Base-by-base conservation (phyloP, 1,140 invertebrate species). In the Elymnias hypermnestra region DNA sequence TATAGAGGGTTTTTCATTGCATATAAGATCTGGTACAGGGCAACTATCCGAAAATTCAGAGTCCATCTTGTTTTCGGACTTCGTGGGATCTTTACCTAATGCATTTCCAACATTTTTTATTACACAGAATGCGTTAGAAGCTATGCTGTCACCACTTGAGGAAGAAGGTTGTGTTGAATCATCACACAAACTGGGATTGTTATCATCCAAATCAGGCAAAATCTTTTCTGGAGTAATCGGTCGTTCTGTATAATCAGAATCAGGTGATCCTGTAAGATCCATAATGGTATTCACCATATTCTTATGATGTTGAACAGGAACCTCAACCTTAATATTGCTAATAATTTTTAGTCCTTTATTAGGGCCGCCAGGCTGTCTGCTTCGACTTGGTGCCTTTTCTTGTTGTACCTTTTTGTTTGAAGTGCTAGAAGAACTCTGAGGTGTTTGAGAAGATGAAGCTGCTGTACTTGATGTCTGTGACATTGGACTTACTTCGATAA, bases 241-340 rank as follows among this genome's bases (percentile, higher is more conserved):
- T 7, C 57, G 40, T 8, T 68, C 66, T 6, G 63, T 43, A 50
- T 78, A 79, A 8, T 77, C 74, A 17, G 56, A 45, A 26, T 85
- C 83, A 50, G 59, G 65, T 14, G 71, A 58, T 8, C 68, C 74
- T n/a, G 83, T 86, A n/a, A 86, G 48, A 56, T 86, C 86, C 59
- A 86, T 74, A 2, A 85, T 65, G 18, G 77, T 84, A 29, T 84
- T 76, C 2, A 84, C 56, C 74, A 83, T 81, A 52, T 72, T 78
- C 53, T 83, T 83, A 46, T 73, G 62, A 63, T 81, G 79, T 42
- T 81, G 72, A 2, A 86, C 77, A 26, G 86, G 83, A 22, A 85
- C 76, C 68, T 87, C 86, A 5, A 87, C 78, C 50, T 87, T 87
- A 21, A 87, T 81, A 56, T 87, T 86, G 47, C 86, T 87, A 14